Conservation (phyloP, 2,113 vertebrate genomes). For the Carassius gibelio region DNA sequence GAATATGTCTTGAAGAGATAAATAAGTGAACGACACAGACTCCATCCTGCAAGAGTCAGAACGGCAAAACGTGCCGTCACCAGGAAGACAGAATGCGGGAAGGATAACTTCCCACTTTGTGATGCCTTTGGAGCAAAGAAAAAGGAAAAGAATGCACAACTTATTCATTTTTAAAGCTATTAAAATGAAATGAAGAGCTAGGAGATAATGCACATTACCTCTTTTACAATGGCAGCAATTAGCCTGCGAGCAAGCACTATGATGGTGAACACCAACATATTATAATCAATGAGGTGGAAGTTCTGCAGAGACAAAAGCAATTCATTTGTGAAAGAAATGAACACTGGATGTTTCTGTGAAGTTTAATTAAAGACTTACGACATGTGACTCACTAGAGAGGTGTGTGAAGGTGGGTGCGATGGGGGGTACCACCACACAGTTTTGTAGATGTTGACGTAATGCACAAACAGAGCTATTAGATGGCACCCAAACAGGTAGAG, state of each 20-base stretch:
- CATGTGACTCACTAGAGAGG: slow-evolving; percentile 85
- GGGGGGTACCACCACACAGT: slow-evolving; percentile 98
- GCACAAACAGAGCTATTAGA: slow-evolving; percentile 92
- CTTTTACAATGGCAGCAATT: slow-evolving; percentile 93
- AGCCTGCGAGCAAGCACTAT: slow-evolving; percentile 92
- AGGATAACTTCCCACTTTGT: slow-evolving; percentile 90
- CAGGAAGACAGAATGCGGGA: slow-evolving; percentile 90
- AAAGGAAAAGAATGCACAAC: background rate
- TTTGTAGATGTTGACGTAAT: slow-evolving; percentile 99
- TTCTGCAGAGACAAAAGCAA: slow-evolving; percentile 78
- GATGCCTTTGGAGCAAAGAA: slow-evolving; percentile 81
- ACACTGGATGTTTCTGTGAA: background rate
- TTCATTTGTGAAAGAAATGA: background rate
- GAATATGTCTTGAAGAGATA: slow-evolving; percentile 96
- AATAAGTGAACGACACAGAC: slow-evolving; percentile 92
- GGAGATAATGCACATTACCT: slow-evolving; percentile 77
- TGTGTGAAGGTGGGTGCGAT: slow-evolving; percentile 92
- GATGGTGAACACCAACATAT: slow-evolving; percentile 92
- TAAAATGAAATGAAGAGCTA: background rate
- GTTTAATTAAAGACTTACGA: background rate
- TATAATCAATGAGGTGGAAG: slow-evolving; percentile 98
- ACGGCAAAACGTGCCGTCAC: slow-evolving; percentile 93
- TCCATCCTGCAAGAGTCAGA: slow-evolving; percentile 94
- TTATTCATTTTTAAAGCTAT: background rate
- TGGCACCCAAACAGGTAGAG: slow-evolving; percentile 97